Percentiles rank a stretch among this genome's conserved stretches.
phyloP scores from a whole-genome alignment of 2,113 vertebrate species.

The Trematomus loennbergii region DNA sequence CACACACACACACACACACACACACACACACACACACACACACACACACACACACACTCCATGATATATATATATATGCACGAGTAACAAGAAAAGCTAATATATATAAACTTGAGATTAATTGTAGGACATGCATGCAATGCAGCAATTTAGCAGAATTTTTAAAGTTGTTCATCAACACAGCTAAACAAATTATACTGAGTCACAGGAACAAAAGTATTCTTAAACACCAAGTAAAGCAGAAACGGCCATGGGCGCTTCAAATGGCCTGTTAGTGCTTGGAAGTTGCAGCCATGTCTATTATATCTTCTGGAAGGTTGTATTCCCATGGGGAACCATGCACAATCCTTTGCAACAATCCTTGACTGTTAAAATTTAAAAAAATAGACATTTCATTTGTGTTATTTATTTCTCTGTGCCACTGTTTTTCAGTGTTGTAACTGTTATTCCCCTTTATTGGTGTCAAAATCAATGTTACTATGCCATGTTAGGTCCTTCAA shows the following conservation, averaged over 20 bases:
- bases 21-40: slow-evolving; percentile 26
- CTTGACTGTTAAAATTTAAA: no score
- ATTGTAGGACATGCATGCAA: slow-evolving; percentile 43
- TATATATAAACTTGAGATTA: slow-evolving; percentile 31
- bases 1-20: not conserved
- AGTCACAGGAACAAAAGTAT: slow-evolving; percentile 17
- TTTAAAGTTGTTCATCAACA: slow-evolving; percentile 28
- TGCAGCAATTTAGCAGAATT: slow-evolving; percentile 28
- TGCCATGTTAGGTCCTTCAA: no score
- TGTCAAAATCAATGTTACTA: no score
- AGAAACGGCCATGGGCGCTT: no score
- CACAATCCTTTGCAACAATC: no score
- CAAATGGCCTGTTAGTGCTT: no score
- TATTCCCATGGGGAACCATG: no score
- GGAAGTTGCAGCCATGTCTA: not conserved
- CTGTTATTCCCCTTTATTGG: no score
- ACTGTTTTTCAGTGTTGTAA: no score
- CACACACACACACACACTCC: not conserved
- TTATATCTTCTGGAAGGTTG: not conserved
- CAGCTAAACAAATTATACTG: not conserved
- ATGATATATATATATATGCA: no score
- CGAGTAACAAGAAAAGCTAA: slow-evolving; percentile 12
- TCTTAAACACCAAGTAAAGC: not conserved
- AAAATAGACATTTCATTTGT: no score
- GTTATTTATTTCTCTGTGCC: no score